Percentiles rank a stretch among this genome's conserved stretches.
phyloP scores from a whole-genome alignment of 2,113 vertebrate genomes.

The Saccopteryx bilineata region DNA sequence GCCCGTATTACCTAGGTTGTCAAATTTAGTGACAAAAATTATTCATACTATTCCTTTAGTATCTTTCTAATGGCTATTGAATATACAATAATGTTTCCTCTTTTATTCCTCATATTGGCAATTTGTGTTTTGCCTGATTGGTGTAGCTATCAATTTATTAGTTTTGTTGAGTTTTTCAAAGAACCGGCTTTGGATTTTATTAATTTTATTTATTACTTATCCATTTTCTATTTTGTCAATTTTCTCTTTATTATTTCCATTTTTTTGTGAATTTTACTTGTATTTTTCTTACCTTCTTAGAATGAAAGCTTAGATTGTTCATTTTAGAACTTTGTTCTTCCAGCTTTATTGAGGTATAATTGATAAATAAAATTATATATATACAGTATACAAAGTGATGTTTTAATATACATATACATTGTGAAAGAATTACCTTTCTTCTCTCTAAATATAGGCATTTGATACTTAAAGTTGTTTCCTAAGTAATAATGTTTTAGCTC shows the following conservation, averaged over 20 bases:
- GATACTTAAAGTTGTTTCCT: background rate
- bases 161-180: background rate
- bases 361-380: background rate
- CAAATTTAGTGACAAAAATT: background rate
- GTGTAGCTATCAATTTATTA: background rate
- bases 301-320: background rate
- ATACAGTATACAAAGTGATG: background rate
- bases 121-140: background rate
- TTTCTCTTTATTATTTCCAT: background rate
- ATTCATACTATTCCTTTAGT: background rate
- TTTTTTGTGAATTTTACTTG: background rate
- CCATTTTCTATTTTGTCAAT: background rate
- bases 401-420: too few species aligned
- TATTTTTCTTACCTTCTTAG: background rate
- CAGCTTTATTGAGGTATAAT: background rate
- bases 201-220: constrained; percentile 10
- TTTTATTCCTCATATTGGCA: background rate
- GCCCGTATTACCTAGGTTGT: background rate
- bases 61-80: background rate
- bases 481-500: background rate
- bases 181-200: background rate
- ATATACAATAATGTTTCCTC: background rate
- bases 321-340: background rate
- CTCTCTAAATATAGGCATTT: background rate
- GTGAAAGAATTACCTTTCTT: background rate